These are phyloP conservation scores for Dryomyza anilis DNA, from an alignment of 2,888 invertebrate species.

Conservation along the genomic window DNA sequence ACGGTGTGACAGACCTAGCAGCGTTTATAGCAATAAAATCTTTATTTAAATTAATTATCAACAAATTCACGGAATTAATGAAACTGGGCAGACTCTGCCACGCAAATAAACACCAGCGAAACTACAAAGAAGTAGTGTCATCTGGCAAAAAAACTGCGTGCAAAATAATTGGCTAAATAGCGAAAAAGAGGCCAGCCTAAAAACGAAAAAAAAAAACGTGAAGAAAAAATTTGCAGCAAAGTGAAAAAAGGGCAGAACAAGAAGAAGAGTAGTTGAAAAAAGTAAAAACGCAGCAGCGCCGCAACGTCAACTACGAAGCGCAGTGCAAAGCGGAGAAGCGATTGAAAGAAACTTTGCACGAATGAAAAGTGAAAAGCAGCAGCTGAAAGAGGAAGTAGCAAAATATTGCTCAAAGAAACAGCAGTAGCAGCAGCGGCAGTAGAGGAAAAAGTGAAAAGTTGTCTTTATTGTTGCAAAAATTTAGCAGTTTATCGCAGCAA, in stretches of 20 bases:
- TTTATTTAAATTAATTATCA: conserved; percentile 25
- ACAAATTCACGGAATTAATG: conserved; percentile 19
- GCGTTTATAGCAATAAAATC: conserved; percentile 20
- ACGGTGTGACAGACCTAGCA: conserved; percentile 22
- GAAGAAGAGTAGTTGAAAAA: conserved; percentile 29
- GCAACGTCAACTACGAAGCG: conserved; percentile 25
- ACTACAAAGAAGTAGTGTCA: conserved; percentile 17
- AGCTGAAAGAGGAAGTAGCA: conserved; percentile 12
- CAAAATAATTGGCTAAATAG: conserved; percentile 34
- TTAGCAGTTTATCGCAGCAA: no score
- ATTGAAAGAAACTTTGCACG: conserved; percentile 22
- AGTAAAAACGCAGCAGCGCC: conserved; percentile 34
- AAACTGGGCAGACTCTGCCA: conserved; percentile 7
- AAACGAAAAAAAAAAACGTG: conserved; percentile 7
- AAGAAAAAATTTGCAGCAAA: conserved; percentile 17
- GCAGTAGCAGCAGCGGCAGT: conserved; percentile 7
- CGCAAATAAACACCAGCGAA: conserved; percentile 23
- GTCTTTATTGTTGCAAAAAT: background rate
- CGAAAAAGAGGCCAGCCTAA: conserved; percentile 27
- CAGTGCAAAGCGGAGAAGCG: conserved; percentile 16
- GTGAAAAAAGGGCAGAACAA: conserved; percentile 30
- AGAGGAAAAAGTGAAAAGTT: conserved; percentile 22
- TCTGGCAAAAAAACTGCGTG: conserved; percentile 13
- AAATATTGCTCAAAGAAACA: conserved; percentile 26
- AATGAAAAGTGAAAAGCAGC: conserved; percentile 28